Conservation (phyloP, 92 coral and sea anemone genomes). For the Metridium senile region DNA sequence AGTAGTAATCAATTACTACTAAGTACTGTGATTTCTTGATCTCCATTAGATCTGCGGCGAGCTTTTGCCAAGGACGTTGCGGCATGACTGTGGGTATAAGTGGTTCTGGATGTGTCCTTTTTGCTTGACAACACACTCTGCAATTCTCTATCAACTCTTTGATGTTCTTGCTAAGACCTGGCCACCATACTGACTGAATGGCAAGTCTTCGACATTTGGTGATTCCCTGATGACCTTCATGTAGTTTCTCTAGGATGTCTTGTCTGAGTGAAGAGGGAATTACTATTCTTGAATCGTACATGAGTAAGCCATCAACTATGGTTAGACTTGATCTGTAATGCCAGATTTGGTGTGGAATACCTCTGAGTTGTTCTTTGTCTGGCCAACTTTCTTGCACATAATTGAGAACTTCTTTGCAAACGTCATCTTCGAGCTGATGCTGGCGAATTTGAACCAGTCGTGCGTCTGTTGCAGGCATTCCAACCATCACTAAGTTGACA, state of each 20-base stretch:
- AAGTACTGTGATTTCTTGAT: slow-evolving; percentile 17
- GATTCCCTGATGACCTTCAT: slow-evolving; percentile 55
- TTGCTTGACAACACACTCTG: slow-evolving; percentile 27
- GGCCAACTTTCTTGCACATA: slow-evolving; percentile 41
- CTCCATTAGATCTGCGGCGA: slow-evolving; percentile 24
- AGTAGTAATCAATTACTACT: slow-evolving; percentile 28
- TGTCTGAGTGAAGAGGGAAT: slow-evolving; percentile 31
- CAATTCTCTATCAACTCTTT: slow-evolving; percentile 11
- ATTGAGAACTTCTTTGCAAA: slow-evolving; percentile 33
- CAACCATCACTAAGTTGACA: slow-evolving; percentile 28
- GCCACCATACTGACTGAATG: slow-evolving; percentile 44
- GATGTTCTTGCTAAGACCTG: slow-evolving; percentile 38
- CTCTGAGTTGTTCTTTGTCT: slow-evolving; percentile 32
- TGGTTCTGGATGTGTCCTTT: slow-evolving; percentile 30
- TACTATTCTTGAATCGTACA: slow-evolving; percentile 27
- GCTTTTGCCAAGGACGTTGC: slow-evolving; percentile 39
- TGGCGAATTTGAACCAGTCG: slow-evolving; percentile 31
- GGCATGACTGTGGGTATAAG: slow-evolving; percentile 31
- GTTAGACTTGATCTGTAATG: slow-evolving; percentile 10
- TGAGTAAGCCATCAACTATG: slow-evolving; percentile 27
- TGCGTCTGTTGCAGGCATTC: slow-evolving; percentile 31
- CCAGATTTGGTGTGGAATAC: slow-evolving; percentile 17
- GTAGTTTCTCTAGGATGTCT: slow-evolving; percentile 21
- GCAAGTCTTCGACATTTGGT: too few relatives aligned
- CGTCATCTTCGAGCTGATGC: slow-evolving; percentile 34